phyloP scores from a whole-genome alignment of 2,888 invertebrate species.

The Melipona beecheii region DNA sequence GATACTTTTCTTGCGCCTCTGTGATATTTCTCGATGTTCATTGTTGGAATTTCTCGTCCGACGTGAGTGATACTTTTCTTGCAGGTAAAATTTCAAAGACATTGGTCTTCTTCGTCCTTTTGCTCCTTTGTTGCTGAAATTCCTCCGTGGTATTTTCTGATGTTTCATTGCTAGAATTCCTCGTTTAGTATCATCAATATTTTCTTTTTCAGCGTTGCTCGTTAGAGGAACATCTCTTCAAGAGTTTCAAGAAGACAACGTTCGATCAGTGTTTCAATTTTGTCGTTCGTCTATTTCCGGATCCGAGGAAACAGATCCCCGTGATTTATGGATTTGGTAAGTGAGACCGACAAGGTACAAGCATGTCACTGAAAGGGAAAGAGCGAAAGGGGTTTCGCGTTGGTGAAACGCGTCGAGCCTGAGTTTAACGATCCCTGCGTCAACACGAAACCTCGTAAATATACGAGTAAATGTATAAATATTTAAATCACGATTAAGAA shows the following conservation, averaged over 20 bases:
- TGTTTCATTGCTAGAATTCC: background rate
- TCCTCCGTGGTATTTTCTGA: background rate
- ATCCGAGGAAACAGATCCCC: background rate
- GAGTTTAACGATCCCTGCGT: slow-evolving; percentile 50
- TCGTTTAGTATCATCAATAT: too few relatives aligned
- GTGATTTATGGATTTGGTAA: slow-evolving; percentile 65
- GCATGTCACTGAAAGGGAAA: slow-evolving; percentile 35
- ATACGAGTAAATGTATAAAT: slow-evolving; percentile 7
- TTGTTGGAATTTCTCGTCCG: background rate
- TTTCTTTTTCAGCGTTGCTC: background rate
- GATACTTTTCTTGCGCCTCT: too few relatives aligned
- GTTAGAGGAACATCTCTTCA: too few relatives aligned
- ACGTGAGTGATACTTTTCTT: too few relatives aligned
- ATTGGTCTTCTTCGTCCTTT: background rate
- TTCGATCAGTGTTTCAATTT: background rate
- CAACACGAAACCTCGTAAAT: slow-evolving; percentile 3
- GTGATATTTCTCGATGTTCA: background rate
- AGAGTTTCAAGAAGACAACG: too few relatives aligned
- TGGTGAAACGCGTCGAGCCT: slow-evolving; percentile 48
- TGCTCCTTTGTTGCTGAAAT: background rate
- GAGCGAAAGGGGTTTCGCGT: slow-evolving; percentile 49
- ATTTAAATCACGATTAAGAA: slow-evolving; percentile 27
- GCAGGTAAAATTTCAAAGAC: too few relatives aligned
- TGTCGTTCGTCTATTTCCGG: slow-evolving; percentile 59
- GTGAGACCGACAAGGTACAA: slow-evolving; percentile 66